Evolutionary conservation across 2,888 invertebrate genomes (phyloP), one percentile per base, ranked within the genome.

Genomic region (Nephrotoma guestfalica): DNA sequence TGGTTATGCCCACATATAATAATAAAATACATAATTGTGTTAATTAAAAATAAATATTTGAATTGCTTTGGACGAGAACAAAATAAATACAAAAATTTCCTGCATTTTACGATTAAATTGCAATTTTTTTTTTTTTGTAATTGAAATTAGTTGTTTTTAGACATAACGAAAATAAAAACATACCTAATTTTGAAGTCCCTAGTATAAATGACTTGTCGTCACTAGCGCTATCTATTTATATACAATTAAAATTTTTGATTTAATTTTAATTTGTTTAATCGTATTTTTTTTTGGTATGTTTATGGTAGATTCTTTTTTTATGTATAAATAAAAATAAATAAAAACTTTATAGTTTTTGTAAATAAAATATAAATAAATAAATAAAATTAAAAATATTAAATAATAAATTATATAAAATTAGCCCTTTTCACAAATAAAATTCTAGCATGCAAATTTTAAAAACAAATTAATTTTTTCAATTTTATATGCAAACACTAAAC

Each of bases 331-430:
- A 18, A 57, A 57, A 30, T 30, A 30, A 30, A 30, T 30, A 30
- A 30, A 30, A 18, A 71, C 41, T 87, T 45, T 87, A 71, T 51
- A 30, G 30, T 13, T 86, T 86, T 83, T 86, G 41, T 43, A 57
- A n/a, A 86, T 86, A 85, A 84, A 86, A 86, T 87, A 87, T 43
- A 86, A 86, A 86, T 86, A 86, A 86, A 86, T 43, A 41, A 85
- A 43, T 11, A 86, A 18, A 51, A 41, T 18, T 43, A 84, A 41
- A 43, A 41, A n/a, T 15, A 42, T 40, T 18, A 45, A 45, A 71
- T 71, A 71, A 71, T 83, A 51, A 86, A 83, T 86, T 41, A 71
- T 86, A 41, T 57, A 18, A 71, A 86, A 71, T 71, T 71, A 71
- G 71, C 71, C 71, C 71, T 71, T 71, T 71, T 71, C 71, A 71